phyloP scores from a whole-genome alignment of 2,113 vertebrate genomes.

The Gymnobelideus leadbeateri region DNA sequence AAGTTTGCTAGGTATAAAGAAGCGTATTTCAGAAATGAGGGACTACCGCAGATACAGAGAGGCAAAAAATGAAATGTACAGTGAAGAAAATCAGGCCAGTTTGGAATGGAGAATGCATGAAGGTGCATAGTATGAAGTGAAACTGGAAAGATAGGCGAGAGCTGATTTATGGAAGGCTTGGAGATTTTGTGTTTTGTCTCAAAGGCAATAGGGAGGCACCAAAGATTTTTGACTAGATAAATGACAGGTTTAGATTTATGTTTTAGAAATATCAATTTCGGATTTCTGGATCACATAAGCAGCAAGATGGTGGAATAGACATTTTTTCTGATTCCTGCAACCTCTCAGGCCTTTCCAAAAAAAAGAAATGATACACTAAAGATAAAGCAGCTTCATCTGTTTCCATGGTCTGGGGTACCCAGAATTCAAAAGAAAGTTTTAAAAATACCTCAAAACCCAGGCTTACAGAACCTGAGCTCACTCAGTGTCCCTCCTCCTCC shows the following conservation, averaged over 20 bases:
- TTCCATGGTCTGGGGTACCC: background rate
- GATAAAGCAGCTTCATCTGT: background rate
- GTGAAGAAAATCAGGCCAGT: conserved; percentile 4
- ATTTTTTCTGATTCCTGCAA: background rate
- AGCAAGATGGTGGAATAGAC: background rate
- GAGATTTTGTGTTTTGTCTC: conserved; percentile 28
- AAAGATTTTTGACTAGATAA: conserved; percentile 28
- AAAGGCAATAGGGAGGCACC: background rate
- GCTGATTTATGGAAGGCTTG: conserved; percentile 17
- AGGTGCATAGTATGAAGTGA: background rate
- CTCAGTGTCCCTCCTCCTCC: background rate
- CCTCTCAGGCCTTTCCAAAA: background rate
- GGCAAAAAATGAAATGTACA: background rate
- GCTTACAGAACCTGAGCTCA: background rate
- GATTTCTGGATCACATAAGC: background rate
- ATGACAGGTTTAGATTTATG: conserved; percentile 15
- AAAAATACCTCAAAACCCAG: background rate
- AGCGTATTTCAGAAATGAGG: background rate
- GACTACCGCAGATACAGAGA: conserved; percentile 23
- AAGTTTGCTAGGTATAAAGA: too few relatives aligned
- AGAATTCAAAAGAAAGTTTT: background rate
- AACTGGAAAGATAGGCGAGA: conserved; percentile 10
- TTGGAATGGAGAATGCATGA: conserved; percentile 33
- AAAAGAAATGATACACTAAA: background rate
- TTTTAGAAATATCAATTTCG: background rate